These are phyloP conservation scores for Eriosoma lanigerum DNA, from an alignment of 1,140 invertebrate genomes.

Conservation along the genomic window DNA sequence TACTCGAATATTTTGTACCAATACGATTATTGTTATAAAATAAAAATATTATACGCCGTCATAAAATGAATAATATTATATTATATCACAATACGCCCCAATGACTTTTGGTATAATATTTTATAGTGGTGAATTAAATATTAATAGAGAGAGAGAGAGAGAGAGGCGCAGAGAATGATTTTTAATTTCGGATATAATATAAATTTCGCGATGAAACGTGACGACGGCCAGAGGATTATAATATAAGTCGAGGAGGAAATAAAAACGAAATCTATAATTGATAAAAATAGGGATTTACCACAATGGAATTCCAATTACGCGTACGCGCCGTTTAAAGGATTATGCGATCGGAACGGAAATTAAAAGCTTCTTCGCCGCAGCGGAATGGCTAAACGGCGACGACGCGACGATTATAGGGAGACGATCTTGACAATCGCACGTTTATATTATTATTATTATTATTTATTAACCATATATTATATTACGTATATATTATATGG, in stretches of 20 bases:
- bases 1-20: not conserved
- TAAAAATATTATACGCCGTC: not conserved
- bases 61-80: not conserved
- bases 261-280: slow-evolving; percentile 42
- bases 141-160: not conserved
- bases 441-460: slow-evolving; percentile 11
- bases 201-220: not conserved
- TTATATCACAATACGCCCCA: too few relatives aligned
- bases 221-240: not conserved
- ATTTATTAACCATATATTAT: slow-evolving; percentile 29
- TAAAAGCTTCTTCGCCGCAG: slow-evolving; percentile 29
- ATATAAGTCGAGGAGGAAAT: not conserved
- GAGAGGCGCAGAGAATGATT: not conserved
- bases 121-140: not conserved
- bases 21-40: not conserved
- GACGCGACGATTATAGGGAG: not conserved
- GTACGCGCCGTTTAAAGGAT: slow-evolving; percentile 9
- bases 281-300: slow-evolving; percentile 41
- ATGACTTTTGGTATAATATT: not conserved
- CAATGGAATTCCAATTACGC: slow-evolving; percentile 48
- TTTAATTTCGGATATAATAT: not conserved
- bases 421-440: not conserved
- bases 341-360: slow-evolving; percentile 35
- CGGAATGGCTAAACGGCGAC: not conserved
- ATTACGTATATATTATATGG: not conserved